Base-by-base conservation (phyloP, 2,888 invertebrate species). In the Acanthosoma haemorrhoidale region DNA sequence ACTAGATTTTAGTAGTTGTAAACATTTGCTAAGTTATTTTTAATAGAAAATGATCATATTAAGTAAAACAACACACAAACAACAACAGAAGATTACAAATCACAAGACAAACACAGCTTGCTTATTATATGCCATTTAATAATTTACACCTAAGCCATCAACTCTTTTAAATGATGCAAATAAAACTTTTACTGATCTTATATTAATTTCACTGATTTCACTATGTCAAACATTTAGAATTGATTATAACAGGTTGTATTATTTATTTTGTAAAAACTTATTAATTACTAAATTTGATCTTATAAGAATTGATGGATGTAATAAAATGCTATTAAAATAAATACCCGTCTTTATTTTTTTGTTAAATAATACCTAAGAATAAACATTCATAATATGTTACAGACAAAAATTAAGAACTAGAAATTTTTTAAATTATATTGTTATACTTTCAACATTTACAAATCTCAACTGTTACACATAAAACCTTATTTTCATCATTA, bases 401-500 rank as follows among this genome's bases (percentile, higher is more conserved):
- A 43, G 43, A 43, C 11, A 43, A 21, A 43, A 43, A 43, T 43
- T 21, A 43, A 41, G 18, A 43, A 43, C 43, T 43, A 43, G 43
- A 43, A 43, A 43, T 13, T 43, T n/a, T 43, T 43, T 43, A 43
- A 43, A 43, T 43, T 43, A 43, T 43, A 43, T 21, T 43, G 43
- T 43, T 43, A 43, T 43, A 43, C 18, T 43, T 25, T 38, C 38
- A 63, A 63, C 63, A 63, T 63, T 60, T 18, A 32, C 34, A 60
- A 63, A 63, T 38, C 25, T 63, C 63, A 63, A 36, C 21, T 21
- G 6, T 63, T 38, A 58, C 16, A 34, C 39, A 63, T 38, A 63
- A 63, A 63, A 72, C 51, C 61, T 60, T 72, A 68, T 72, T 63
- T 69, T 25, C 60, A 68, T 38, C 66, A 29, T 69, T 58, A 68